These are phyloP conservation scores for Fringilla coelebs DNA, from an alignment of 2,797 vertebrate species.

Conservation along the genomic window DNA sequence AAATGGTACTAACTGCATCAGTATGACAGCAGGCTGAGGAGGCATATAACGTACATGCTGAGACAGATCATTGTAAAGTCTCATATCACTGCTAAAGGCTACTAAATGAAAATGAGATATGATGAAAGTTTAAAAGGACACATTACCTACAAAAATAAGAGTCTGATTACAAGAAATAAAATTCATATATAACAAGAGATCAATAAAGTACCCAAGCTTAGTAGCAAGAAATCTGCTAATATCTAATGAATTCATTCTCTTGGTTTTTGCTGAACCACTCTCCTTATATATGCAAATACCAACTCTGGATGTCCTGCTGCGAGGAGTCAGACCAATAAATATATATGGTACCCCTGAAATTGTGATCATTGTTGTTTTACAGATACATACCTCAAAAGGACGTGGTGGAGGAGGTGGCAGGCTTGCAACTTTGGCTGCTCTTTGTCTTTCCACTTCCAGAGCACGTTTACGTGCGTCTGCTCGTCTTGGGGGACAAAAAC, in stretches of 20 bases:
- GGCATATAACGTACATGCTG: background rate
- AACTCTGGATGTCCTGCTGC: background rate
- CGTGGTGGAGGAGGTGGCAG: slow-evolving; percentile 80
- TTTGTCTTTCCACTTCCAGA: slow-evolving; percentile 84
- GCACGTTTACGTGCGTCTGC: slow-evolving; percentile 83
- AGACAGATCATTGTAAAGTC: background rate
- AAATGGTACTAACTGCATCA: background rate
- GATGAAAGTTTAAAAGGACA: background rate
- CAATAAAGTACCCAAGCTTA: background rate
- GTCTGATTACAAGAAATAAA: background rate
- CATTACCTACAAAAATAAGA: background rate
- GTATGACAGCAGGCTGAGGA: background rate
- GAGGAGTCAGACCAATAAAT: background rate
- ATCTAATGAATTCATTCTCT: background rate
- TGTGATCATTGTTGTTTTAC: background rate
- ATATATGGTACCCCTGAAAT: background rate
- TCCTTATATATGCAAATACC: background rate
- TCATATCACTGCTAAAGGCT: background rate
- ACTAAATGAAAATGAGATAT: background rate
- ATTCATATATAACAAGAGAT: background rate
- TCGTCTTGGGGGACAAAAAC: slow-evolving; percentile 59
- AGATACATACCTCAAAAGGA: slow-evolving; percentile 80
- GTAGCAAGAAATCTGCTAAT: background rate
- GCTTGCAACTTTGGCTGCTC: slow-evolving; percentile 85
- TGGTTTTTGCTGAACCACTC: background rate